A percentile compares a stretch with the other conserved stretches of the same genome.
These are phyloP conservation scores for Rachycentron canadum DNA, from an alignment of 2,797 vertebrate species.

Conservation along the genomic window DNA sequence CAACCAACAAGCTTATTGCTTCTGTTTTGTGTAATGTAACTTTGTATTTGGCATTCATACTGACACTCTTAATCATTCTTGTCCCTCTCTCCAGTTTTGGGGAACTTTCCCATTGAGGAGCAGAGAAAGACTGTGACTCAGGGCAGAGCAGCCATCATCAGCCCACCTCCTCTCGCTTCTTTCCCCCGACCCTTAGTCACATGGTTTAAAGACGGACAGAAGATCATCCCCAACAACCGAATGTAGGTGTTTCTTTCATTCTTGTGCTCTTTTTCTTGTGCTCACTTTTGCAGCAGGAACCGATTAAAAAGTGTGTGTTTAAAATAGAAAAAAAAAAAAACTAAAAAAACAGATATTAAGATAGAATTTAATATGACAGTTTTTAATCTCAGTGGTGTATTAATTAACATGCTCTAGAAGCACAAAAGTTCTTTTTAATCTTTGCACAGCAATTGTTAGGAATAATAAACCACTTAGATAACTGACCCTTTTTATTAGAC, in stretches of 20 bases:
- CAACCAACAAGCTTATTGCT: not conserved
- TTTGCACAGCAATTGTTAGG: slow-evolving; percentile 47
- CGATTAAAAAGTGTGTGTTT: not conserved
- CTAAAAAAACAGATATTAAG: slow-evolving; percentile 16
- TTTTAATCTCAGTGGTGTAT: slow-evolving; percentile 49
- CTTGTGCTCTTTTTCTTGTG: not conserved
- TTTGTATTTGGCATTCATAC: not conserved
- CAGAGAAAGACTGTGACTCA: slow-evolving; percentile 87
- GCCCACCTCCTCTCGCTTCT: slow-evolving; percentile 84
- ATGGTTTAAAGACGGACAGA: slow-evolving; percentile 96
- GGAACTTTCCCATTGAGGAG: slow-evolving; percentile 86
- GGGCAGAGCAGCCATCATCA: slow-evolving; percentile 89
- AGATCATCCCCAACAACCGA: slow-evolving; percentile 93
- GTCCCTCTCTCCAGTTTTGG: slow-evolving; percentile 86
- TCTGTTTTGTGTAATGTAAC: not conserved
- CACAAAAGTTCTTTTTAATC: slow-evolving; percentile 53
- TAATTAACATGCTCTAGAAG: slow-evolving; percentile 56
- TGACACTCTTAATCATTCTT: not conserved
- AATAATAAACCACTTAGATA: slow-evolving; percentile 68
- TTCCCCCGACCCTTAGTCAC: slow-evolving; percentile 91
- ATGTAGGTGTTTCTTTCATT: slow-evolving; percentile 85
- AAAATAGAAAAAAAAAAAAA: slow-evolving; percentile 33
- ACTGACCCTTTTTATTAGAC: slow-evolving; percentile 65
- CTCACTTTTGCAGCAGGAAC: not conserved
- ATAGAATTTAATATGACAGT: slow-evolving; percentile 51